Evolutionary conservation across 1,140 invertebrate genomes (phyloP).

Genomic region (Arion vulgaris): DNA sequence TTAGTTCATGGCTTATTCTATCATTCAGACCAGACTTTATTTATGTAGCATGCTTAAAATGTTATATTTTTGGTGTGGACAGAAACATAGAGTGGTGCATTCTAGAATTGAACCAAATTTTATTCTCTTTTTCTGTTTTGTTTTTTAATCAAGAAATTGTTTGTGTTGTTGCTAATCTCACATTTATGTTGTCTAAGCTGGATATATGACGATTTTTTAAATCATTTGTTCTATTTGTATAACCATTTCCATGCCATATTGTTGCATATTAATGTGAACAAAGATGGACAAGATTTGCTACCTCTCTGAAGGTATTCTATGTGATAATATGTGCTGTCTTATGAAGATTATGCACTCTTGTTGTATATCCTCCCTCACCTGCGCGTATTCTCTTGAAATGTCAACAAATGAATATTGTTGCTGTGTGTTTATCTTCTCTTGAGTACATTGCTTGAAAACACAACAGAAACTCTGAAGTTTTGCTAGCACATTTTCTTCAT

Average conservation of each 20-base stretch:
- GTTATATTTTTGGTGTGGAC: neutral
- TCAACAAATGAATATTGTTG: neutral
- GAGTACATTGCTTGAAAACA: neutral
- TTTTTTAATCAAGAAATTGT: neutral
- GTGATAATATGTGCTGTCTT: constrained; percentile 5
- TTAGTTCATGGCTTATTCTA: no score
- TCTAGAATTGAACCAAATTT: neutral
- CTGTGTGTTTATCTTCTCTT: neutral
- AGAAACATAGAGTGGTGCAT: neutral
- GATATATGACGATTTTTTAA: neutral
- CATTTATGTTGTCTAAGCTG: neutral
- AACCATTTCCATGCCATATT: neutral
- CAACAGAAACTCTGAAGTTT: constrained; percentile 18
- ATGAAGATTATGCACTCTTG: constrained; percentile 17
- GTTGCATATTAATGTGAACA: neutral
- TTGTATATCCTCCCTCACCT: constrained; percentile 21
- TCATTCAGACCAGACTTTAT: no score
- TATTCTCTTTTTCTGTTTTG: neutral
- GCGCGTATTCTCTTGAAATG: neutral
- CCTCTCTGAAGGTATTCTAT: neutral
- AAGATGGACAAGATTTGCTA: neutral
- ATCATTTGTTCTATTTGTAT: neutral
- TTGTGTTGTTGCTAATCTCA: neutral
- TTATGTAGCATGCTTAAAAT: neutral
- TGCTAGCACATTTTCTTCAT: constrained; percentile 9